A percentile compares a stretch with the other conserved stretches of the same genome.
These are phyloP conservation scores for Mastacembelus armatus DNA, from an alignment of 2,797 vertebrate species.

Conservation along the genomic window DNA sequence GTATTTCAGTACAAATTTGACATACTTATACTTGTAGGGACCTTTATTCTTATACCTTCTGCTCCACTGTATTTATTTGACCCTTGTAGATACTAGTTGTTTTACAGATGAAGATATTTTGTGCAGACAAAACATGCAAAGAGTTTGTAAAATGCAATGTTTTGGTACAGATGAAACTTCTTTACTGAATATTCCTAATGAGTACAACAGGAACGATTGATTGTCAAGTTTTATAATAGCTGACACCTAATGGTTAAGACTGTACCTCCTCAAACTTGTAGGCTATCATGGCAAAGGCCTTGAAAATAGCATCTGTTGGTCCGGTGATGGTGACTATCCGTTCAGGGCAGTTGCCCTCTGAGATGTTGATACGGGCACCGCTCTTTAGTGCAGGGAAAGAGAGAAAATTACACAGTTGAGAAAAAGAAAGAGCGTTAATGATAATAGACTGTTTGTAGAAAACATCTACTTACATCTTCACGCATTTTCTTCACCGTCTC, in stretches of 20 bases:
- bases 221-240: no score
- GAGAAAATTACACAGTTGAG: neutral
- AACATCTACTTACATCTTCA: constrained; percentile 86
- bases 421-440: neutral
- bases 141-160: no score
- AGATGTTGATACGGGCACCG: constrained; percentile 97
- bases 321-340: constrained; percentile 98
- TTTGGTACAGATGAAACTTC: neutral
- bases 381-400: constrained; percentile 80
- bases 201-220: no score
- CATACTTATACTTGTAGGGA: no score
- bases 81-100: no score
- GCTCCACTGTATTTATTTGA: no score
- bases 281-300: constrained; percentile 98
- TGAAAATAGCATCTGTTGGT: constrained; percentile 97
- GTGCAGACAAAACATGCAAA: no score
- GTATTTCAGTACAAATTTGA: neutral
- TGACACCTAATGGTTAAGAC: neutral
- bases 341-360: constrained; percentile 96
- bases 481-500: constrained; percentile 98
- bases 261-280: constrained; percentile 99
- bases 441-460: accelerated
- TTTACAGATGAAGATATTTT: no score
- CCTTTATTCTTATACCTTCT: no score
- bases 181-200: neutral